phyloP scores from a whole-genome alignment of 2,113 vertebrate species.

The Ageneiosus marmoratus region DNA sequence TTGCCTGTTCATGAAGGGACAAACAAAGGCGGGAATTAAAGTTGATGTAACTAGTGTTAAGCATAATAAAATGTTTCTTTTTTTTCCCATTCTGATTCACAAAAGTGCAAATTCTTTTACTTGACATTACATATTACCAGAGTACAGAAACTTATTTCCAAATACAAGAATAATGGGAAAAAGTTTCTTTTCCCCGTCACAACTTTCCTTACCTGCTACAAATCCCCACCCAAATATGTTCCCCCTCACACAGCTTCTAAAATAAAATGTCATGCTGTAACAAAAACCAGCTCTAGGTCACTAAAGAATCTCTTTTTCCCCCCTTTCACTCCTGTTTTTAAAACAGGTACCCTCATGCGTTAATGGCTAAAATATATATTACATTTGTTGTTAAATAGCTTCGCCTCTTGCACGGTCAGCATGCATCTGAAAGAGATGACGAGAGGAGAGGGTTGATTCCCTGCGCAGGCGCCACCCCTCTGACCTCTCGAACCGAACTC shows the following conservation, averaged over 20 bases:
- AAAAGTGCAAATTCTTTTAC: constrained; percentile 72
- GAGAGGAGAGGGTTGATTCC: constrained; percentile 8
- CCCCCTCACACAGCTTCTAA: constrained; percentile 62
- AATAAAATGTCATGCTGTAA: constrained; percentile 82
- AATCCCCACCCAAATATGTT: constrained; percentile 6
- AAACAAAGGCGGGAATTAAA: constrained; percentile 40
- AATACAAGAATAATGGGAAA: constrained; percentile 57
- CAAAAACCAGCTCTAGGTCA: constrained; percentile 58
- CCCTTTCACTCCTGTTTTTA: neutral
- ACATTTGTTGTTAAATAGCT: constrained; percentile 76
- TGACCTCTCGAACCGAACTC: constrained; percentile 54
- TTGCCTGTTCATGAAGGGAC: neutral
- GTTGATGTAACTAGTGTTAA: constrained; percentile 73
- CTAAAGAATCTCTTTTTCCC: constrained; percentile 53
- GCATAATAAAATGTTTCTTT: constrained; percentile 33
- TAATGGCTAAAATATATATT: constrained; percentile 75
- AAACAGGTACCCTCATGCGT: constrained; percentile 56
- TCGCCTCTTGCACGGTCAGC: constrained; percentile 78
- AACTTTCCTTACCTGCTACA: neutral
- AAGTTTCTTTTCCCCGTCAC: neutral
- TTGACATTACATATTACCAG: constrained; percentile 68
- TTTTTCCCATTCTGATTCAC: constrained; percentile 65
- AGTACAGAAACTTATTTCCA: constrained; percentile 57
- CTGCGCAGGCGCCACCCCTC: neutral
- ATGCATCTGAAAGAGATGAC: constrained; percentile 82